A percentile compares a stretch with the other conserved stretches of the same genome.
Conservation (phyloP, 2,888 invertebrate genomes). For the Eilema depressum region DNA sequence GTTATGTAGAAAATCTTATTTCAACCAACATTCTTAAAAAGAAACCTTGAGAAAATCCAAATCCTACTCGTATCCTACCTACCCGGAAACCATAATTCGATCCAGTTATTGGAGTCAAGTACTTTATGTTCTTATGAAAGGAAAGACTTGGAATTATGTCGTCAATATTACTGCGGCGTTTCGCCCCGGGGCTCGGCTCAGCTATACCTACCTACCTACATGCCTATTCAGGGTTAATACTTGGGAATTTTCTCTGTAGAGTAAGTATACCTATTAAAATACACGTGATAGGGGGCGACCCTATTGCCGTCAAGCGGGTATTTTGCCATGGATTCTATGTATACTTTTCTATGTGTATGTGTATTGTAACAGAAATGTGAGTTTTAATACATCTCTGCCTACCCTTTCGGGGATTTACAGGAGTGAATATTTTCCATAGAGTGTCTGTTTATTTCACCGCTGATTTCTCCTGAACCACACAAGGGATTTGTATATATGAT, state of each 20-base stretch:
- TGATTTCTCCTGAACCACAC: too few relatives aligned
- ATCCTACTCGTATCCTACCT: not conserved
- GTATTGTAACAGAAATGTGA: too few relatives aligned
- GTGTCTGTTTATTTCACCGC: too few relatives aligned
- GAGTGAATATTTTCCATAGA: too few relatives aligned
- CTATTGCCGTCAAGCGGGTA: too few relatives aligned
- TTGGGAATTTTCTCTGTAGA: not conserved
- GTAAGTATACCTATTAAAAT: not conserved
- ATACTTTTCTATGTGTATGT: too few relatives aligned
- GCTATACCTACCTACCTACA: not conserved
- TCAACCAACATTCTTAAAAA: not conserved
- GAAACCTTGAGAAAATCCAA: not conserved
- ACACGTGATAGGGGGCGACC: too few relatives aligned
- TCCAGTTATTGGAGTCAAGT: conserved; percentile 18
- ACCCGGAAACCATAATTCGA: conserved; percentile 11
- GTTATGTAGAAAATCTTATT: not conserved
- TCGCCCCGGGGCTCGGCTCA: conserved; percentile 24
- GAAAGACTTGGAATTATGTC: conserved; percentile 31
- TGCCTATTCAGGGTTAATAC: not conserved
- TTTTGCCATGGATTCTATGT: too few relatives aligned
- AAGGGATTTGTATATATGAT: too few relatives aligned
- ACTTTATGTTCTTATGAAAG: conserved; percentile 21
- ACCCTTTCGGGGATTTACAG: too few relatives aligned
- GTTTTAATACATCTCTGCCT: too few relatives aligned
- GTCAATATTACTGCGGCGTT: conserved; percentile 25